Percentiles rank a stretch among this genome's conserved stretches.
phyloP scores from a whole-genome alignment of 2,888 invertebrate genomes.

The Falcaria lacertinaria region DNA sequence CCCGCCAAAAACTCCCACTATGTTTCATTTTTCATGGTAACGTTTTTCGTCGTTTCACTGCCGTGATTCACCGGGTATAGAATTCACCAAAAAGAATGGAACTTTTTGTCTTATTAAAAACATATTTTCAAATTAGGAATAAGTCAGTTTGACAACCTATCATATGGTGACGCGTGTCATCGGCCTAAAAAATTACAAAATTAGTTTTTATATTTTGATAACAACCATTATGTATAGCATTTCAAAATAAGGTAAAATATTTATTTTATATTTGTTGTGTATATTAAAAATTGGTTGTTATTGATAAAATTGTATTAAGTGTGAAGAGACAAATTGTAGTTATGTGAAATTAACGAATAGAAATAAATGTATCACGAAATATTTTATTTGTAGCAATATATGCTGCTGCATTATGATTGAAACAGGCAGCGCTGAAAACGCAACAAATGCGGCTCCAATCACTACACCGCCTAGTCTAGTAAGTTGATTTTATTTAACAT shows the following conservation, averaged over 20 bases:
- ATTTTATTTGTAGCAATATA: constrained; percentile 23
- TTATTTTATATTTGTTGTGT: constrained; percentile 3
- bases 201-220: constrained; percentile 63
- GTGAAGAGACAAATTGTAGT: constrained; percentile 2
- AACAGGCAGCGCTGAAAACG: constrained; percentile 54
- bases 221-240: constrained; percentile 56
- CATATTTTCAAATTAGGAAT: constrained; percentile 50
- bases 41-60: too few relatives aligned
- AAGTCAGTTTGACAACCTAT: constrained; percentile 43
- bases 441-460: constrained; percentile 34
- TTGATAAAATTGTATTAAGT: not conserved
- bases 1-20: too few relatives aligned
- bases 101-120: constrained; percentile 7
- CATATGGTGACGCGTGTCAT: constrained; percentile 59
- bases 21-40: too few relatives aligned
- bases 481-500: constrained; percentile 12
- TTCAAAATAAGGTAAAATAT: constrained; percentile 55
- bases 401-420: constrained; percentile 58
- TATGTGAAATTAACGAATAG: not conserved
- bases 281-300: not conserved
- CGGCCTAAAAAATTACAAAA: constrained; percentile 63
- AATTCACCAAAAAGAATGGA: not conserved
- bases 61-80: not conserved
- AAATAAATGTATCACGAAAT: not conserved
- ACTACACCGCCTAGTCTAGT: constrained; percentile 31